These are phyloP conservation scores for Poecilia wingei DNA, from an alignment of 2,797 vertebrate genomes.

Conservation along the genomic window DNA sequence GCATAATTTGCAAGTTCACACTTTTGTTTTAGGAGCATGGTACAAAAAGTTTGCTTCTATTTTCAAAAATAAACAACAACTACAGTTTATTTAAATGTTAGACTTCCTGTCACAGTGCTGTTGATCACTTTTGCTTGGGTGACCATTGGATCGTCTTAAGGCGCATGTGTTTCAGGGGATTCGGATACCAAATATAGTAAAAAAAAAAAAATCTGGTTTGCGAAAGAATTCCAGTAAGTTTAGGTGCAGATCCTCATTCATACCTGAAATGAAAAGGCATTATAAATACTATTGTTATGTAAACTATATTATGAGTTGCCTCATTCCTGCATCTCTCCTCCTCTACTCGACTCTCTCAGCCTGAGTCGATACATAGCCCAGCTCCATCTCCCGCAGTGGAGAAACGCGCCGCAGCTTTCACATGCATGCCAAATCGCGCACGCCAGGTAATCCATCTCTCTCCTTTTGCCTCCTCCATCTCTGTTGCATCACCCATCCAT, in stretches of 20 bases:
- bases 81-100: background rate
- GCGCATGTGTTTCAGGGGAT: background rate
- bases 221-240: background rate
- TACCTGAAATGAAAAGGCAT: background rate
- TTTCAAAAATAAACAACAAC: background rate
- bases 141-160: background rate
- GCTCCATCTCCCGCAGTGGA: constrained; percentile 74
- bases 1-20: background rate
- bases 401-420: constrained; percentile 76
- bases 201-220: no score
- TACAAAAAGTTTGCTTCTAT: background rate
- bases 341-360: constrained; percentile 69
- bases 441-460: constrained; percentile 84
- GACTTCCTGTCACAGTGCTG: background rate
- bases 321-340: constrained; percentile 56
- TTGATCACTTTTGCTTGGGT: background rate
- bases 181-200: background rate
- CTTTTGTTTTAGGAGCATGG: background rate
- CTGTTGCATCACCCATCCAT: constrained; percentile 66
- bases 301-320: constrained; percentile 38
- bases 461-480: constrained; percentile 55
- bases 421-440: constrained; percentile 78
- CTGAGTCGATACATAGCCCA: constrained; percentile 78
- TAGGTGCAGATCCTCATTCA: background rate
- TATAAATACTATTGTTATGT: background rate